phyloP scores from a whole-genome alignment of 2,888 invertebrate genomes.

The Erebia epiphron region DNA sequence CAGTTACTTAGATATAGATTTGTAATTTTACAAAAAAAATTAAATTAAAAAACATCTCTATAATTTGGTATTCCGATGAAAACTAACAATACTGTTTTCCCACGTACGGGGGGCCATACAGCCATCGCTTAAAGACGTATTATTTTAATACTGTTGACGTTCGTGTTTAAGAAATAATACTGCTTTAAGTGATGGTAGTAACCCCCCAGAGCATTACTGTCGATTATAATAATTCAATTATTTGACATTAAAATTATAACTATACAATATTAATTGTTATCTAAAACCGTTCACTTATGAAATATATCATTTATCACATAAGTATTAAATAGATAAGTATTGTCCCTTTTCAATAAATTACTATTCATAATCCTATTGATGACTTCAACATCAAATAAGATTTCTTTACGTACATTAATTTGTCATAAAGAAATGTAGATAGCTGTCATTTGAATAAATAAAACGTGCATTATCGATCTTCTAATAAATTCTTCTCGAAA shows the following conservation, averaged over 20 bases:
- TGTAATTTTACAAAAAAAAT: conserved; percentile 16
- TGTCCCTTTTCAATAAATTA: conserved; percentile 16
- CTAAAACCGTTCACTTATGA: conserved; percentile 22
- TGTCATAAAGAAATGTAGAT: neutral
- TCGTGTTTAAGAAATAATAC: too few relatives aligned
- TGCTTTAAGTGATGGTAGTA: too few relatives aligned
- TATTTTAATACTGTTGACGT: too few relatives aligned
- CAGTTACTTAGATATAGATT: neutral
- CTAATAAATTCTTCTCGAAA: neutral
- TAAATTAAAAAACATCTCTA: neutral
- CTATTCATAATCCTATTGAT: neutral
- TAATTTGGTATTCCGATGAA: neutral
- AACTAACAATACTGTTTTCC: conserved; percentile 12
- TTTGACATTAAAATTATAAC: conserved; percentile 4
- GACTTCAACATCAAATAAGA: neutral
- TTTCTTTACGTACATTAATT: neutral
- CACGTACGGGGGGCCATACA: too few relatives aligned
- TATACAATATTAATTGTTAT: conserved; percentile 1
- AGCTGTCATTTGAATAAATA: neutral
- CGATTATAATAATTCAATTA: neutral
- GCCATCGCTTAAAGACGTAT: too few relatives aligned
- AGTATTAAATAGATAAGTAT: conserved; percentile 21
- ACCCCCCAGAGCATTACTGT: neutral
- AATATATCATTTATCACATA: conserved; percentile 22
- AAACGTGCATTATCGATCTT: neutral